Conservation (phyloP, 2,888 invertebrate species). For the Glaucopsyche alexis region DNA sequence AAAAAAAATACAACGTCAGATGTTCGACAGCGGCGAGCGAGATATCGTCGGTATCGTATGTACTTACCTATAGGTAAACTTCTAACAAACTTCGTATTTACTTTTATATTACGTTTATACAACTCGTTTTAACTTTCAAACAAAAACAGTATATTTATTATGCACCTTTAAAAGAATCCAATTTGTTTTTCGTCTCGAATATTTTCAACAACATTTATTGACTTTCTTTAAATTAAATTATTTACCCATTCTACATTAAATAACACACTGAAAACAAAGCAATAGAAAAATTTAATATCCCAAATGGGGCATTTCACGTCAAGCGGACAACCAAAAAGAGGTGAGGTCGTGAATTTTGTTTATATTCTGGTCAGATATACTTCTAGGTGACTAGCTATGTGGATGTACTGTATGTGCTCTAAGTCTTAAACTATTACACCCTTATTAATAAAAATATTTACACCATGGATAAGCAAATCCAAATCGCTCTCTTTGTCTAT, state of each 20-base stretch:
- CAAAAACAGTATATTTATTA: background rate
- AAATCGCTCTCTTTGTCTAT: too few relatives aligned
- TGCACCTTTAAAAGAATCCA: background rate
- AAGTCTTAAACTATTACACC: too few relatives aligned
- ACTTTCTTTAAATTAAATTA: background rate
- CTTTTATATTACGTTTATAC: conserved; percentile 3
- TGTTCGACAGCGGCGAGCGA: background rate
- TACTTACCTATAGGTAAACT: conserved; percentile 8
- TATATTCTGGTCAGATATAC: too few relatives aligned
- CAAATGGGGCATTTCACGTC: too few relatives aligned
- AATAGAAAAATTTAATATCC: background rate
- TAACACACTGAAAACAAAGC: background rate
- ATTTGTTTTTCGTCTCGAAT: background rate
- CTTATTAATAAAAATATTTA: too few relatives aligned
- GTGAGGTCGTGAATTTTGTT: too few relatives aligned
- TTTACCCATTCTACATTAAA: background rate
- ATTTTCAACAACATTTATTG: background rate
- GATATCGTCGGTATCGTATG: too few relatives aligned
- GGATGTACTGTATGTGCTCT: too few relatives aligned
- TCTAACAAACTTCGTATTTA: background rate
- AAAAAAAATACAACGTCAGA: too few relatives aligned
- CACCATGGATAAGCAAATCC: too few relatives aligned
- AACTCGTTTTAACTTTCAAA: background rate
- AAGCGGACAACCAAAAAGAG: too few relatives aligned
- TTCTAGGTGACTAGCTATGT: too few relatives aligned